phyloP scores from a whole-genome alignment of 2,797 vertebrate genomes.

The Heteromormyrus szaboi region DNA sequence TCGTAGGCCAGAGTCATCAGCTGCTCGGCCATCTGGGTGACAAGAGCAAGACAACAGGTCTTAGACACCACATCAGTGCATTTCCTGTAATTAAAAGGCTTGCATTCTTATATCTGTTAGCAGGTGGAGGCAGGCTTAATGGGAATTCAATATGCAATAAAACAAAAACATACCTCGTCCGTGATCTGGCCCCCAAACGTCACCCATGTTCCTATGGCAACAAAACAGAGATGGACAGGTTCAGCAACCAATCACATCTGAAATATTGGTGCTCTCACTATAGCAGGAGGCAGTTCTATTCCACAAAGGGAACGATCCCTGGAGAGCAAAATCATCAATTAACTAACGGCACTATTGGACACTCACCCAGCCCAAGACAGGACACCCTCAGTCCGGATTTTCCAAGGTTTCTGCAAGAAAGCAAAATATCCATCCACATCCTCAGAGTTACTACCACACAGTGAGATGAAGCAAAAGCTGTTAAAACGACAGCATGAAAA shows the following conservation, averaged over 20 bases:
- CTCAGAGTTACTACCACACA: neutral
- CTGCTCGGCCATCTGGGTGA: slow-evolving; percentile 87
- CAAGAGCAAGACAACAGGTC: slow-evolving; percentile 21
- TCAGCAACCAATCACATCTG: slow-evolving; percentile 1
- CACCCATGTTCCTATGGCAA: slow-evolving; percentile 87
- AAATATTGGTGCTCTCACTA: neutral
- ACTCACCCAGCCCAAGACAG: slow-evolving; percentile 93
- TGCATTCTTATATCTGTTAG: neutral
- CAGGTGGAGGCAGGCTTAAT: neutral
- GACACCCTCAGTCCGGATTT: slow-evolving; percentile 95
- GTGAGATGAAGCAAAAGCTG: neutral
- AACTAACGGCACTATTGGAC: neutral
- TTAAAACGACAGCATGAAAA: neutral
- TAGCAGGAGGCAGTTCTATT: neutral
- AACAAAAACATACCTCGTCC: slow-evolving; percentile 78
- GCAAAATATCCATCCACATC: slow-evolving; percentile 34
- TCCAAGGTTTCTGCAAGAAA: slow-evolving; percentile 86
- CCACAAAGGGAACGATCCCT: neutral
- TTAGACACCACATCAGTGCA: neutral
- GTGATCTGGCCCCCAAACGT: slow-evolving; percentile 97
- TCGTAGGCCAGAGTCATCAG: slow-evolving; percentile 96
- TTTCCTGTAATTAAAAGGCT: neutral
- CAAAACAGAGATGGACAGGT: slow-evolving; percentile 22
- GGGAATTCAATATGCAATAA: neutral
- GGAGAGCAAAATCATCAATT: neutral